phyloP scores from a whole-genome alignment of 2,888 invertebrate species.

The Leptopilina myrica region DNA sequence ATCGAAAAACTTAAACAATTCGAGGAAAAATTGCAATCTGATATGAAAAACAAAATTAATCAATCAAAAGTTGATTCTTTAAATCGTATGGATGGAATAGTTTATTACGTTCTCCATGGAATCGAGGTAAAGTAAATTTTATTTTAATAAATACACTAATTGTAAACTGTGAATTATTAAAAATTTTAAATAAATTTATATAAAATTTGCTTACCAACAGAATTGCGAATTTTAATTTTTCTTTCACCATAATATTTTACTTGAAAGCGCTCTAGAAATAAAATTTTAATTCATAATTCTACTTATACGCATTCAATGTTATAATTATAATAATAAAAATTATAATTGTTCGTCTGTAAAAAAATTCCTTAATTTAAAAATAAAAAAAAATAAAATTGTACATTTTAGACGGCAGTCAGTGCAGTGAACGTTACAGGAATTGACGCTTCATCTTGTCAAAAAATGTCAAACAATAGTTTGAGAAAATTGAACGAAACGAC shows the following conservation, averaged over 20 bases:
- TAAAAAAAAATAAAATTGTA: too few relatives aligned
- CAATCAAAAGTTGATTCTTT: slow-evolving; percentile 15
- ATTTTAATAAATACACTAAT: neutral
- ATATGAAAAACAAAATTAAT: slow-evolving; percentile 16
- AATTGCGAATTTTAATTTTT: neutral
- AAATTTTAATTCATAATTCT: too few relatives aligned
- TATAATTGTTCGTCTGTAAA: neutral
- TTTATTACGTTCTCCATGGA: slow-evolving; percentile 35
- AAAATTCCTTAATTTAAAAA: neutral
- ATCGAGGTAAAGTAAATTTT: slow-evolving; percentile 12
- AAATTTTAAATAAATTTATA: too few relatives aligned
- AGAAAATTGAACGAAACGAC: slow-evolving; percentile 24
- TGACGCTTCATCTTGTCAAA: slow-evolving; percentile 27
- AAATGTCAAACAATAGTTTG: neutral
- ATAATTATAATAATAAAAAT: too few relatives aligned
- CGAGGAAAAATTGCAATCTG: slow-evolving; percentile 25
- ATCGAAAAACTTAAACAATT: slow-evolving; percentile 15
- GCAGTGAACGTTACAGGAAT: slow-evolving; percentile 26
- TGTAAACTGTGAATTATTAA: too few relatives aligned
- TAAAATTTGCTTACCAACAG: neutral
- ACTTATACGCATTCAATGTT: too few relatives aligned
- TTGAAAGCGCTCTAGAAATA: too few relatives aligned
- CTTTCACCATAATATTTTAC: too few relatives aligned
- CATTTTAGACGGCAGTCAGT: slow-evolving; percentile 20
- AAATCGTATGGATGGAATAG: neutral